phyloP scores from a whole-genome alignment of 2,888 invertebrate genomes.

The Drosophila rubida region DNA sequence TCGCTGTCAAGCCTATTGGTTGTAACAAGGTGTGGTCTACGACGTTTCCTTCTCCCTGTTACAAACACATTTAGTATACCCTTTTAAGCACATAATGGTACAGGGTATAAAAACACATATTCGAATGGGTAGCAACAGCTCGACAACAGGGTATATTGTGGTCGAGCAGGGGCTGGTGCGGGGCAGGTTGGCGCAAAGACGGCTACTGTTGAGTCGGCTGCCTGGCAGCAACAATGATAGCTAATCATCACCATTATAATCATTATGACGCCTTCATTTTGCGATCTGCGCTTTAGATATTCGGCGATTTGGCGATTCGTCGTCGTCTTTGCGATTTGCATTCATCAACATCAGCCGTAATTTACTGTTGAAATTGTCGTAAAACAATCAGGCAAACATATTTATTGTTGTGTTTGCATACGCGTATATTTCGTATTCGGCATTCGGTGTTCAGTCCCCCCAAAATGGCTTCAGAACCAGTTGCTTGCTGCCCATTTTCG shows the following conservation, averaged over 20 bases:
- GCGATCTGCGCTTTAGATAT: slow-evolving; percentile 27
- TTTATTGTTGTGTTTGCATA: slow-evolving; percentile 14
- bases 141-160: neutral
- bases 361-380: slow-evolving; percentile 55
- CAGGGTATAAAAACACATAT: neutral
- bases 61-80: too few relatives aligned
- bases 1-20: too few relatives aligned
- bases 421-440: too few relatives aligned
- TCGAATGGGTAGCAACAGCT: neutral
- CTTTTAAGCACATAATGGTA: too few relatives aligned
- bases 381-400: slow-evolving; percentile 22
- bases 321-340: slow-evolving; percentile 19
- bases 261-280: slow-evolving; percentile 36
- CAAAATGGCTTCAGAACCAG: slow-evolving; percentile 26
- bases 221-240: slow-evolving; percentile 24
- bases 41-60: too few relatives aligned
- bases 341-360: slow-evolving; percentile 22
- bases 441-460: slow-evolving; percentile 13
- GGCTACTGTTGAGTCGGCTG: slow-evolving; percentile 24
- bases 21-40: too few relatives aligned
- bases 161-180: slow-evolving; percentile 4
- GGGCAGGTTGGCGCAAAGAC: slow-evolving; percentile 17
- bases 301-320: neutral
- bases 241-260: slow-evolving; percentile 36
- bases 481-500: slow-evolving; percentile 1